These are phyloP conservation scores for Myiotriccus ornatus DNA, from an alignment of 2,797 vertebrate genomes.

Conservation along the genomic window DNA sequence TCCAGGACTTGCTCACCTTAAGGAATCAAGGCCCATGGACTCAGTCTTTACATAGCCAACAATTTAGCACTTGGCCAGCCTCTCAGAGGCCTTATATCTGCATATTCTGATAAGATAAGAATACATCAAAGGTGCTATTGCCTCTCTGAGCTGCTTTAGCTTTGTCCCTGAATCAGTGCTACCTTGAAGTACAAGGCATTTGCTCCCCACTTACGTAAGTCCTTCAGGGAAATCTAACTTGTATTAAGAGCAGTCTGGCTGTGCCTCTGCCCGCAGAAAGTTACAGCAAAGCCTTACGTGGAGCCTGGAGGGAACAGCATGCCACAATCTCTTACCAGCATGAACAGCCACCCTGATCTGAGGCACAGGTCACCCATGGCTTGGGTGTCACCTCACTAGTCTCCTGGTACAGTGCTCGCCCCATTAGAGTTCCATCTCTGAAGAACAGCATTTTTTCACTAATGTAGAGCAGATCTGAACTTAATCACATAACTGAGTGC, in stretches of 20 bases:
- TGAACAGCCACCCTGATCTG: background rate
- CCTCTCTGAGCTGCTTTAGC: constrained; percentile 8
- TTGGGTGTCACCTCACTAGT: background rate
- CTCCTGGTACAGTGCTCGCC: background rate
- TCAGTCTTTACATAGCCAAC: background rate
- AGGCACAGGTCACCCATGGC: background rate
- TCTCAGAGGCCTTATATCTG: background rate
- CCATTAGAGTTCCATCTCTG: background rate
- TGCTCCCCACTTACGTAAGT: background rate
- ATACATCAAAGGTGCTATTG: background rate
- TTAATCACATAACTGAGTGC: background rate
- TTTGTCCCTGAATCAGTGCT: background rate
- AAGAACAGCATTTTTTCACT: background rate
- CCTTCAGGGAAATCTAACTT: background rate
- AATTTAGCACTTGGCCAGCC: background rate
- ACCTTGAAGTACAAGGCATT: constrained; percentile 17
- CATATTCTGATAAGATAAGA: constrained; percentile 31
- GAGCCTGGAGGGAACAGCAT: background rate
- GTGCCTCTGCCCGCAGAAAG: background rate
- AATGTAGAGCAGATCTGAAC: background rate
- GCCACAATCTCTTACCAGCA: background rate
- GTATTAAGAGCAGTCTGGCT: background rate
- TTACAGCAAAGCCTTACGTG: background rate
- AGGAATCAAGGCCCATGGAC: background rate
- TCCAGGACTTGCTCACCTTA: background rate